Evolutionary conservation across 2,888 invertebrate genomes (phyloP).

Genomic region (Zeuzera pyrina): DNA sequence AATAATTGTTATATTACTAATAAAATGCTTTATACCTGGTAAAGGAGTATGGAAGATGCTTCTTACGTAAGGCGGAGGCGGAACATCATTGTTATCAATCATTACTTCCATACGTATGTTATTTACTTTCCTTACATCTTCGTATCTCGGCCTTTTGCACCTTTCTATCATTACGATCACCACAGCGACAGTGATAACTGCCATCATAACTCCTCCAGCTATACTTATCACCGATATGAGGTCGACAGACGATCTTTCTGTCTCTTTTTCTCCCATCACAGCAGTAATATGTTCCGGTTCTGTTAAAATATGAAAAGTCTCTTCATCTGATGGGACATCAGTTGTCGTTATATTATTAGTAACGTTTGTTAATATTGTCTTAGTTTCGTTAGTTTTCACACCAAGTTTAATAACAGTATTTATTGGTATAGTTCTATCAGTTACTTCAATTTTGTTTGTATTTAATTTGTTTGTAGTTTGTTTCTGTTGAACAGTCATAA

Average conservation of each 20-base stretch:
- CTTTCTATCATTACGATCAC: constrained; percentile 64
- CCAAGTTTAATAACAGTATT: constrained; percentile 12
- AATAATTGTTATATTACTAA: constrained; percentile 12
- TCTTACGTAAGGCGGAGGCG: constrained; percentile 67
- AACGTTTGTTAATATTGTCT: constrained; percentile 19
- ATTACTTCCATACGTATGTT: constrained; percentile 62
- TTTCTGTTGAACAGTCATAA: no score
- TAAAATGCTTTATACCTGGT: constrained; percentile 50
- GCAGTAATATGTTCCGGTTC: constrained; percentile 70
- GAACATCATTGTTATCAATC: constrained; percentile 53
- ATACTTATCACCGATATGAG: constrained; percentile 66
- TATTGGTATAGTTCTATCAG: constrained; percentile 14
- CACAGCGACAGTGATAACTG: constrained; percentile 63
- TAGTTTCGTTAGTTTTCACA: constrained; percentile 7
- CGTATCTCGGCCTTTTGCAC: constrained; percentile 51
- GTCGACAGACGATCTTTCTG: constrained; percentile 50
- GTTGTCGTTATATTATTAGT: constrained; percentile 35
- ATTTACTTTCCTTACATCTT: constrained; percentile 54
- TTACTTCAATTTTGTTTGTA: constrained; percentile 14
- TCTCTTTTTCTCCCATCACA: constrained; percentile 59
- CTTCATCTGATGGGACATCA: constrained; percentile 47
- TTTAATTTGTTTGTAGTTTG: constrained; percentile 12
- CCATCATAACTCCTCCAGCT: constrained; percentile 66
- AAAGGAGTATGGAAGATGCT: constrained; percentile 73
- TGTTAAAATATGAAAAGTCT: constrained; percentile 70